Evolutionary conservation across 2,113 vertebrate genomes (phyloP).

Genomic region (Phainopepla nitens): DNA sequence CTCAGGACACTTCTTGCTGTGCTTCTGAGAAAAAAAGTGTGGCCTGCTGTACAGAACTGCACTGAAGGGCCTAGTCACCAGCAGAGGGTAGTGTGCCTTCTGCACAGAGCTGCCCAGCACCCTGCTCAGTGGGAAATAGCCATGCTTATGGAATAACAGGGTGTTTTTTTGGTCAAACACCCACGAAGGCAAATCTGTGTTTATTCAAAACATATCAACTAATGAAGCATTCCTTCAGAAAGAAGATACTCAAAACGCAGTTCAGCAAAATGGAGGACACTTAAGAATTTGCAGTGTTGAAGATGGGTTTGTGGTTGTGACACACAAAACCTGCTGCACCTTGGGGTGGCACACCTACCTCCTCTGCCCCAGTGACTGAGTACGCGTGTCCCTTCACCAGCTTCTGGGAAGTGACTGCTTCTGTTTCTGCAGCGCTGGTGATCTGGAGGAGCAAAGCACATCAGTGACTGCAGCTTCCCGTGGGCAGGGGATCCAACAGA

Average conservation of each 20-base stretch:
- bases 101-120: not conserved
- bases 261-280: rapidly evolving
- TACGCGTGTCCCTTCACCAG: slow-evolving; percentile 95
- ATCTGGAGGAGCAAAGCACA: slow-evolving; percentile 72
- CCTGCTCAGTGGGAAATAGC: not conserved
- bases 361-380: slow-evolving; percentile 86
- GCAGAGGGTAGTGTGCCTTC: not conserved
- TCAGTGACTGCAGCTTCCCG: rapidly evolving
- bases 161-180: rapidly evolving
- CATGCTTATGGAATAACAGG: not conserved
- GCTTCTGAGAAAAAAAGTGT: not conserved
- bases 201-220: not conserved
- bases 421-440: slow-evolving; percentile 86
- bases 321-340: not conserved
- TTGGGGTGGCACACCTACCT: slow-evolving; percentile 67
- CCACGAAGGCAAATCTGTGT: not conserved
- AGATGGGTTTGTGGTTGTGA: not conserved
- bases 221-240: not conserved
- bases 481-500: rapidly evolving
- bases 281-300: not conserved
- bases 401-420: slow-evolving; percentile 90
- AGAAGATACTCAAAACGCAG: not conserved
- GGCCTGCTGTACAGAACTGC: not conserved
- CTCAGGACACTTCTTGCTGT: not conserved
- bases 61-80: not conserved